Conservation (phyloP, 35 echinoderm and acorn worm species). For the Acanthaster planci region DNA sequence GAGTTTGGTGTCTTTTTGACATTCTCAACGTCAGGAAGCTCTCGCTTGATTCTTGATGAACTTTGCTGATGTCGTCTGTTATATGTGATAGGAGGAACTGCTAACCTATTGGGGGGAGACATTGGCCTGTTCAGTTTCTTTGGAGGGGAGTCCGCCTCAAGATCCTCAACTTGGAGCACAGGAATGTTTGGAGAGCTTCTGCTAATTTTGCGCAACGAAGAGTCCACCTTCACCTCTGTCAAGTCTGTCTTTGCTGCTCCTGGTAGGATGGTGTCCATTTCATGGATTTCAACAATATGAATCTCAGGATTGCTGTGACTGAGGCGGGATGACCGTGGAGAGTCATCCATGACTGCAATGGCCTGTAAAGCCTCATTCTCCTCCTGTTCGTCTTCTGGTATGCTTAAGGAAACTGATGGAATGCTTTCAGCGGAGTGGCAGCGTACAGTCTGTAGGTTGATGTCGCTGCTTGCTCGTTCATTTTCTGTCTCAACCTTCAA, state of each 20-base stretch:
- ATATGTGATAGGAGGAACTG: slow-evolving; percentile 17
- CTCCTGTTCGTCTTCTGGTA: slow-evolving; percentile 37
- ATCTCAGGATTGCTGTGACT: slow-evolving; percentile 46
- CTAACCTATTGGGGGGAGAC: slow-evolving; percentile 11
- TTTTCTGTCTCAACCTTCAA: slow-evolving; percentile 6
- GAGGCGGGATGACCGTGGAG: background rate
- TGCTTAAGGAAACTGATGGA: slow-evolving; percentile 52
- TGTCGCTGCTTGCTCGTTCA: slow-evolving; percentile 77
- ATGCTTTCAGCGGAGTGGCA: slow-evolving; percentile 86
- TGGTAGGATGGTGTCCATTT: slow-evolving; percentile 14
- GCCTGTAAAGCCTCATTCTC: slow-evolving; percentile 62
- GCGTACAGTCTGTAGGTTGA: slow-evolving; percentile 68
- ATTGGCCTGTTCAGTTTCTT: background rate
- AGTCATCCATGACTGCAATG: slow-evolving; percentile 42
- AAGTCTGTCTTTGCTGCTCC: background rate
- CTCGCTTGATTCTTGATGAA: background rate
- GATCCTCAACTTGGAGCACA: slow-evolving; percentile 35
- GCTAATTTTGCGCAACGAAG: background rate
- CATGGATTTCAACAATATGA: slow-evolving; percentile 12
- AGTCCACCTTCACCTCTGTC: slow-evolving; percentile 49
- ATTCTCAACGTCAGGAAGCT: background rate
- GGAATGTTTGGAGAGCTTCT: slow-evolving; percentile 34
- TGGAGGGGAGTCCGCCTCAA: background rate
- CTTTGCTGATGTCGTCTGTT: background rate
- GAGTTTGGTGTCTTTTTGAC: background rate